Evolutionary conservation across 2,113 vertebrate genomes (phyloP).

Genomic region (Pampusana beccarii): DNA sequence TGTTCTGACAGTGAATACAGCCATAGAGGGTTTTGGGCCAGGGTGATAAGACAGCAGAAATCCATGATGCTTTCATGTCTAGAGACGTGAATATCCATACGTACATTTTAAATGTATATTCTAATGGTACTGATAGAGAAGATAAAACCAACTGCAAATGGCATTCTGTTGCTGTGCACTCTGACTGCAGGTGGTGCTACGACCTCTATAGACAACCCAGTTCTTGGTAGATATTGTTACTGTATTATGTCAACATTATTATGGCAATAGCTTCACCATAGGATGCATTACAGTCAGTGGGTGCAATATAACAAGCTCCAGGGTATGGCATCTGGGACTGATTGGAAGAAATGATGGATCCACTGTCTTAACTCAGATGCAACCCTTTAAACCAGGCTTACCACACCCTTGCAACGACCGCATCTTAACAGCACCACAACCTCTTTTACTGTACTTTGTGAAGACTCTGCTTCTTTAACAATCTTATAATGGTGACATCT

Average conservation of each 20-base stretch:
- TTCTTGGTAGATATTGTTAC: not conserved
- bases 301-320: not conserved
- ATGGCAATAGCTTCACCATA: not conserved
- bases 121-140: not conserved
- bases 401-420: not conserved
- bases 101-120: not conserved
- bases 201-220: not conserved
- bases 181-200: not conserved
- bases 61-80: not conserved
- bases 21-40: accelerated
- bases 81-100: not conserved
- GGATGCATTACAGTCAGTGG: not conserved
- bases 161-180: no score
- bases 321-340: not conserved
- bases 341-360: not conserved
- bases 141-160: not conserved
- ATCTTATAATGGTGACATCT: not conserved
- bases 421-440: not conserved
- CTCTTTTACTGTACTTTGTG: no score
- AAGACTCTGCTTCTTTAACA: not conserved
- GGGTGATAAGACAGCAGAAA: not conserved
- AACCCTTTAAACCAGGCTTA: not conserved
- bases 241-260: not conserved
- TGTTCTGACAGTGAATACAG: not conserved
- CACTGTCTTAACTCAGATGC: not conserved